A percentile compares a stretch with the other conserved stretches of the same genome.
These are phyloP conservation scores for pig (Sus scrofa) DNA, from an alignment of 2,113 vertebrate genomes.

Conservation along the genomic window T2T-Sscrofa CM000830.6:123188501-123189000, in stretches of 20 bases:
- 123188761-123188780: constrained; percentile 53
- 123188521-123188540: background rate
- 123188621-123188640: background rate
- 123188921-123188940: too few species aligned
- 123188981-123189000: background rate
- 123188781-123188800: background rate
- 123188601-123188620: constrained; percentile 9
- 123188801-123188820: background rate
- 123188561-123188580: constrained; percentile 19
- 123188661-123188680: background rate
- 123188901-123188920: background rate
- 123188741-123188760: constrained; percentile 62
- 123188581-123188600: constrained; percentile 5
- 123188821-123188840: constrained; percentile 45
- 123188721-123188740: constrained; percentile 36
- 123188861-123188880: background rate
- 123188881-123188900: background rate
- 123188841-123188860: background rate
- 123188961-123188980: background rate
- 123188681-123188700: constrained; percentile 16
- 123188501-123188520: background rate
- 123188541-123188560: background rate
- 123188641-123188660: background rate
- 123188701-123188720: background rate
- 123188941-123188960: background rate